phyloP scores from a whole-genome alignment of 2,888 invertebrate species.

The Galeopsomyia nigrocyanea region DNA sequence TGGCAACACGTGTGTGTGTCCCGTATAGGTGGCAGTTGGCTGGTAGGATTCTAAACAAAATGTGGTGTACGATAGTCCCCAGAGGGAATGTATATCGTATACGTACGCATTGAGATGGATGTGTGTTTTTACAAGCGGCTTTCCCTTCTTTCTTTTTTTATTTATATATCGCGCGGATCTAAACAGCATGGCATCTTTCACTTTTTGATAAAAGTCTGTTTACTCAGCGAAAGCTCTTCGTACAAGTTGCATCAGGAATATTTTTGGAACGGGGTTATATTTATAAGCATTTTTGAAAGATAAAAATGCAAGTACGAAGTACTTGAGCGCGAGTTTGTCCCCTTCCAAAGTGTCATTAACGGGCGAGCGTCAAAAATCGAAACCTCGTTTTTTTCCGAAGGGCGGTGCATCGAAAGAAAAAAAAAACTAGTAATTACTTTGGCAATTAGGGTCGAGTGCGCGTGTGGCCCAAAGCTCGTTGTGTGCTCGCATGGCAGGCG shows the following conservation, averaged over 20 bases:
- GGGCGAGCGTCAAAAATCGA: background rate
- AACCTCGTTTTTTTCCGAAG: background rate
- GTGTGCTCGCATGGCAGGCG: background rate
- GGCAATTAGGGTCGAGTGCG: slow-evolving; percentile 34
- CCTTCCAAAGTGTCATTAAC: slow-evolving; percentile 19
- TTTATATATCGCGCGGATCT: background rate
- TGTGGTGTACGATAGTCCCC: background rate
- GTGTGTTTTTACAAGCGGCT: background rate
- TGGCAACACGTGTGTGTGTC: slow-evolving; percentile 36
- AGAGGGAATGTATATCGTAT: slow-evolving; percentile 8
- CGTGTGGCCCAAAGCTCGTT: slow-evolving; percentile 36
- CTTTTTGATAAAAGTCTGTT: no score
- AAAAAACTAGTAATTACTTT: slow-evolving; percentile 44
- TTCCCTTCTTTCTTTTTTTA: background rate
- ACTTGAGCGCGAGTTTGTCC: no score
- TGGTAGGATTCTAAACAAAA: background rate
- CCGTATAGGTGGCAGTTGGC: background rate
- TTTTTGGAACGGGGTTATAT: no score
- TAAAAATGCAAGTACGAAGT: no score
- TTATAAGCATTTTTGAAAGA: background rate
- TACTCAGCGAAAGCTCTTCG: no score
- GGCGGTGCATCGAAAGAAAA: slow-evolving; percentile 16
- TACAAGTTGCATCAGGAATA: no score
- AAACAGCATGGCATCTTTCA: no score
- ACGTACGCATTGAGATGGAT: slow-evolving; percentile 2